phyloP scores from a whole-genome alignment of 2,888 invertebrate genomes.

The Penaeus monodon region DNA sequence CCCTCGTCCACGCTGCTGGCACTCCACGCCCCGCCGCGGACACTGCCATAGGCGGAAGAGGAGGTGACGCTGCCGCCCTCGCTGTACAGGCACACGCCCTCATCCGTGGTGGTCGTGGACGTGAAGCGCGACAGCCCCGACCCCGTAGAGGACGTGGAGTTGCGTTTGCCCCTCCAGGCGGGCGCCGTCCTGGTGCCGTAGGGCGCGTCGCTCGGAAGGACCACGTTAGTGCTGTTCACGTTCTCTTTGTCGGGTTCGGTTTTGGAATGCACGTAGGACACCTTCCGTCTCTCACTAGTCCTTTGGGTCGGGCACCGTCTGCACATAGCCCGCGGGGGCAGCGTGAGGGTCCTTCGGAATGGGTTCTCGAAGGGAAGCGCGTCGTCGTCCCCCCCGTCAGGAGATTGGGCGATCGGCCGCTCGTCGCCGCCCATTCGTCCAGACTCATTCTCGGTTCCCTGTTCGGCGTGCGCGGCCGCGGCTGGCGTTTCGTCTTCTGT shows the following conservation, averaged over 20 bases:
- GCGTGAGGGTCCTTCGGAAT: conserved; percentile 26
- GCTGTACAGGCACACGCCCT: conserved; percentile 55
- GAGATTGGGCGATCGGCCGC: neutral
- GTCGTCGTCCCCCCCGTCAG: neutral
- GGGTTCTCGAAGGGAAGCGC: neutral
- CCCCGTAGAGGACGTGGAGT: conserved; percentile 22
- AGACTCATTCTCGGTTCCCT: no score
- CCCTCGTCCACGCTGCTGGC: conserved; percentile 32
- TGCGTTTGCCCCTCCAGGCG: conserved; percentile 22
- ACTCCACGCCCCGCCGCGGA: conserved; percentile 36
- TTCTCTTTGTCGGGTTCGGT: conserved; percentile 11
- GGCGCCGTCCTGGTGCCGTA: neutral
- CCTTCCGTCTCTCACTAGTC: conserved; percentile 13
- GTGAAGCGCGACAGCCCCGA: conserved; percentile 42
- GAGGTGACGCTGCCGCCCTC: conserved; percentile 38
- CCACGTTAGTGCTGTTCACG: neutral
- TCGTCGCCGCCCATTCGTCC: neutral
- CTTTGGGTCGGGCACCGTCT: conserved; percentile 17
- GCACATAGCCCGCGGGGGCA: conserved; percentile 30
- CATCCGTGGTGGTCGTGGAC: conserved; percentile 49
- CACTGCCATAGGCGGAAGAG: conserved; percentile 42
- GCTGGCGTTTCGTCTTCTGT: conserved; percentile 10
- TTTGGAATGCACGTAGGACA: conserved; percentile 14
- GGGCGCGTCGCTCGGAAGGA: neutral
- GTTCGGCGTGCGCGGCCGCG: neutral